Evolutionary conservation across 1,140 invertebrate species (phyloP).

Genomic region (Drosophila persimilis): DNA sequence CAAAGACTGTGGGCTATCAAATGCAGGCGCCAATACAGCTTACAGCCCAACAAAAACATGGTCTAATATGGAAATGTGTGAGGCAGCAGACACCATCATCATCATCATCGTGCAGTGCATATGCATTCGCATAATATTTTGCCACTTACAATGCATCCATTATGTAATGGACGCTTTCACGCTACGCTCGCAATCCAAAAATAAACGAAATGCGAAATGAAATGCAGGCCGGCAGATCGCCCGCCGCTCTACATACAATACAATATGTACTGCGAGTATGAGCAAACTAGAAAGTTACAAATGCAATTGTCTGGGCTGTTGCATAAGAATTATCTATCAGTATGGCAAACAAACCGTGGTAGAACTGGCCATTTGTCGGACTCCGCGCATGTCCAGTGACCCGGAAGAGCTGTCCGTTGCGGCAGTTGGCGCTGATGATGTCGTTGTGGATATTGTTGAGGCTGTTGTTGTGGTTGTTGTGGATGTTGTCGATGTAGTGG

Average conservation of each 20-base stretch:
- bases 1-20: conserved; percentile 6
- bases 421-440: conserved; percentile 3
- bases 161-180: conserved; percentile 67
- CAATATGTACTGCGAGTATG: too few species aligned
- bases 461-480: conserved; percentile 41
- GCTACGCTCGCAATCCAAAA: conserved; percentile 66
- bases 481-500: conserved; percentile 45
- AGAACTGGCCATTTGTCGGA: conserved; percentile 48
- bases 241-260: background rate
- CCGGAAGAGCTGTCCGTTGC: conserved; percentile 52
- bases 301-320: conserved; percentile 41
- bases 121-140: conserved; percentile 57
- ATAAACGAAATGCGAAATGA: conserved; percentile 49
- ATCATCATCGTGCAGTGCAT: background rate
- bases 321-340: conserved; percentile 37
- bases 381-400: conserved; percentile 40
- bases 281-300: conserved; percentile 53
- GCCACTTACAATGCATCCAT: conserved; percentile 59
- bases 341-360: conserved; percentile 56
- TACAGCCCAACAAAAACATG: too few species aligned
- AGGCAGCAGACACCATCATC: background rate
- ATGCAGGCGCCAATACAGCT: background rate
- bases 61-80: conserved; percentile 27
- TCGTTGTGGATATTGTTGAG: conserved; percentile 12
- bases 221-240: conserved; percentile 51